Evolutionary conservation across 2,888 invertebrate genomes (phyloP).

Genomic region (Limnephilus marmoratus): DNA sequence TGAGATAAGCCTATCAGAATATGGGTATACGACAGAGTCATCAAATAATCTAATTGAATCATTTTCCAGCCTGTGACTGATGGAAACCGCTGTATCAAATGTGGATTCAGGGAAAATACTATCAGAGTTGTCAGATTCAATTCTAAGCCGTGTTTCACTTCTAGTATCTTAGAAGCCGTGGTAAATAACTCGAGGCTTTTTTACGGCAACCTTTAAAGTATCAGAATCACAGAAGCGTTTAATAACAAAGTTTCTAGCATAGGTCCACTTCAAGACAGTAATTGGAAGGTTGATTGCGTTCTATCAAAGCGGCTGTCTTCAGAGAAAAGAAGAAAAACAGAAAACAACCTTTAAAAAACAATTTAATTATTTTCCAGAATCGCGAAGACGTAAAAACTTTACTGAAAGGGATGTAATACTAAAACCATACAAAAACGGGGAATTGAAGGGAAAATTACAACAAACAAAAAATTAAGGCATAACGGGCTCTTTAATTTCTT

Average conservation of each 20-base stretch:
- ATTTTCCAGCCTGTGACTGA: neutral
- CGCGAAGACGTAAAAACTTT: neutral
- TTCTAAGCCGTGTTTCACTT: neutral
- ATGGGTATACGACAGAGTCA: neutral
- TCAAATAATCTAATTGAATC: neutral
- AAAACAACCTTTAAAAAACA: slow-evolving; percentile 13
- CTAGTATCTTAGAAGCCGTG: neutral
- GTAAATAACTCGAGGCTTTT: neutral
- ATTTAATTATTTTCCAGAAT: neutral
- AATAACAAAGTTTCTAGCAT: neutral
- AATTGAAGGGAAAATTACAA: neutral
- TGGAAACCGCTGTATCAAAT: neutral
- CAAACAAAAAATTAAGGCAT: neutral
- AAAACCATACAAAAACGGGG: slow-evolving; percentile 17
- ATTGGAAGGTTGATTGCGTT: neutral
- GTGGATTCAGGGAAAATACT: neutral
- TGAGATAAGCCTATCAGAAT: neutral
- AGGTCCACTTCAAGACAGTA: neutral
- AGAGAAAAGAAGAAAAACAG: neutral
- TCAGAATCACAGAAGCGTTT: neutral
- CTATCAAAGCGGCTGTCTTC: neutral
- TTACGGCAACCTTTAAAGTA: neutral
- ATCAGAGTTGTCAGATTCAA: neutral
- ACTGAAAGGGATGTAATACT: neutral
- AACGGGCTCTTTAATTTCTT: slow-evolving; percentile 19